Percentiles rank a stretch among this genome's conserved stretches.
Evolutionary conservation across 2,888 invertebrate genomes (phyloP).

Genomic region (Diaphora mendica): DNA sequence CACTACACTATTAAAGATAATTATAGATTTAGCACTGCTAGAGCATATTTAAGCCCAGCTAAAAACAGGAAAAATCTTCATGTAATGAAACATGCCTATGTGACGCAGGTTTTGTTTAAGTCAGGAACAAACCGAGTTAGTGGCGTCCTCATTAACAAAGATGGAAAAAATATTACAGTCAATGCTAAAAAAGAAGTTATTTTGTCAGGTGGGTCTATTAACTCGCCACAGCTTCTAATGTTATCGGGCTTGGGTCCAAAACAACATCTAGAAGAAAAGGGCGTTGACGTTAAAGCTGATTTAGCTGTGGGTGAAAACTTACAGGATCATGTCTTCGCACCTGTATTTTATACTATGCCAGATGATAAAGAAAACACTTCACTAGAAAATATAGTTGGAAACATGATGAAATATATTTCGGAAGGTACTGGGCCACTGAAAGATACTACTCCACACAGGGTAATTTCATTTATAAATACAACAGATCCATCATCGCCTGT

Average conservation of each 20-base stretch:
- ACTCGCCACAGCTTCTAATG: slow-evolving; percentile 83
- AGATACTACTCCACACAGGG: slow-evolving; percentile 72
- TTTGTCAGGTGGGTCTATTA: slow-evolving; percentile 81
- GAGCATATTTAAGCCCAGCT: slow-evolving; percentile 79
- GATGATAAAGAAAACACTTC: slow-evolving; percentile 57
- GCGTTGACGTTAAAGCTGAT: slow-evolving; percentile 74
- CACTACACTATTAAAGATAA: slow-evolving; percentile 80
- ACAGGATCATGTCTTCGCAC: slow-evolving; percentile 81
- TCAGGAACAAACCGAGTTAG: slow-evolving; percentile 73
- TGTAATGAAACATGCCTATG: slow-evolving; percentile 83
- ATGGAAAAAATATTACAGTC: slow-evolving; percentile 66
- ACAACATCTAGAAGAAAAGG: slow-evolving; percentile 68
- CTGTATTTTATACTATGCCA: slow-evolving; percentile 67
- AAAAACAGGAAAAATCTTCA: slow-evolving; percentile 76
- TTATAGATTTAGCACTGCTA: slow-evolving; percentile 81
- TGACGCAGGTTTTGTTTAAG: slow-evolving; percentile 83
- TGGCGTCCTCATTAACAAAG: slow-evolving; percentile 72
- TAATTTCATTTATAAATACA: slow-evolving; percentile 68
- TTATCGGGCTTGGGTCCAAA: slow-evolving; percentile 84
- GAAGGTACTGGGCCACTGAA: slow-evolving; percentile 80
- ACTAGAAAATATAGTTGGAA: slow-evolving; percentile 59
- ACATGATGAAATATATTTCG: slow-evolving; percentile 77
- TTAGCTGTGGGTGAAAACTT: slow-evolving; percentile 83
- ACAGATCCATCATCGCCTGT: slow-evolving; percentile 59
- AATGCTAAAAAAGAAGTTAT: slow-evolving; percentile 81